Evolutionary conservation across 1,140 invertebrate genomes (phyloP).

Genomic region (Drosophila rufa): DNA sequence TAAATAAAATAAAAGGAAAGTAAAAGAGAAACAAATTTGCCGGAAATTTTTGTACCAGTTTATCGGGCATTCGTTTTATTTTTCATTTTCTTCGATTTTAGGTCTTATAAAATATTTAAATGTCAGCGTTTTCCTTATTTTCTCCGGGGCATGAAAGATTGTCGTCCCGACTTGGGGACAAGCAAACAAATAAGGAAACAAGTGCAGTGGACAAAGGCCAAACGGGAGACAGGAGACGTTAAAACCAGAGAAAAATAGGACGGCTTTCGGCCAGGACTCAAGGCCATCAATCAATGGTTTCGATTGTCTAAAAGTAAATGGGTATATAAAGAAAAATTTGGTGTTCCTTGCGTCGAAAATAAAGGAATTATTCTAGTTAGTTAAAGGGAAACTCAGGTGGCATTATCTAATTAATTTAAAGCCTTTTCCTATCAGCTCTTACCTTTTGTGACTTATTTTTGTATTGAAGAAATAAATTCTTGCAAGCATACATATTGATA

Average conservation of each 20-base stretch:
- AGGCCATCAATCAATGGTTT: conserved; percentile 35
- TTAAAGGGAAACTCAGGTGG: neutral
- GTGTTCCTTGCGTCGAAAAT: neutral
- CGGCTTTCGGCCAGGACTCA: conserved; percentile 13
- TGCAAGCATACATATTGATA: neutral
- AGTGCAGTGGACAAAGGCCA: conserved; percentile 23
- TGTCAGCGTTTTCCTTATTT: conserved; percentile 40
- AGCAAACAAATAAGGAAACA: conserved; percentile 30
- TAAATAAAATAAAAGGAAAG: neutral
- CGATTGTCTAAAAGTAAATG: neutral
- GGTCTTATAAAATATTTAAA: conserved; percentile 75
- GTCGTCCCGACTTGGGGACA: conserved; percentile 35
- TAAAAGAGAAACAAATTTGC: conserved; percentile 39
- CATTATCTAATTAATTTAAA: neutral
- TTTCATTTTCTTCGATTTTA: conserved; percentile 25
- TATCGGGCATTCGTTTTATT: conserved; percentile 4
- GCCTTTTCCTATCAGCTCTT: neutral
- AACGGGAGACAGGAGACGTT: neutral
- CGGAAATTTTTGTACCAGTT: conserved; percentile 31
- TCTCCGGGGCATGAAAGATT: conserved; percentile 38
- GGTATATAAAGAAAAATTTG: neutral
- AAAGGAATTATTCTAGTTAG: conserved; percentile 5
- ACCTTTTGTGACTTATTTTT: neutral
- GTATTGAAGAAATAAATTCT: neutral
- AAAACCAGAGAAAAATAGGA: conserved; percentile 2